phyloP scores from a whole-genome alignment of 2,888 invertebrate genomes.

The Phortica okadai region DNA sequence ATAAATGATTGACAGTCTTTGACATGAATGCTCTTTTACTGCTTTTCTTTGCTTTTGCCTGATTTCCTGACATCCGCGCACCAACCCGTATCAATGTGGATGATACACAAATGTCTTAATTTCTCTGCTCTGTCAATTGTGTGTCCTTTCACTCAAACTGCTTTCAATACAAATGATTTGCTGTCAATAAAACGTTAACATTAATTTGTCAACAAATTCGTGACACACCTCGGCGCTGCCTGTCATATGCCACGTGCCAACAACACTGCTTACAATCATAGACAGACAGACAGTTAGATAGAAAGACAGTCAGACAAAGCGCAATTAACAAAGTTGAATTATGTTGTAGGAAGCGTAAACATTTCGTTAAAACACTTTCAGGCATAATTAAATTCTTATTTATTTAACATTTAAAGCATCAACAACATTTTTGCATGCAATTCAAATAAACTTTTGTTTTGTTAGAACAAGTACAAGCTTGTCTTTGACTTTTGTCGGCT shows the following conservation, averaged over 20 bases:
- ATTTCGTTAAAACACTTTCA: constrained; percentile 40
- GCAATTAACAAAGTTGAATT: no score
- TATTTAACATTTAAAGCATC: constrained; percentile 30
- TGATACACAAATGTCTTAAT: constrained; percentile 32
- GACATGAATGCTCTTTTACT: no score
- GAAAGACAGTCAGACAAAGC: no score
- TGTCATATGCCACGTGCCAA: background rate
- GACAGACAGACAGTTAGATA: no score
- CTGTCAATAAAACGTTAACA: constrained; percentile 40
- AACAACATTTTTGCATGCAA: background rate
- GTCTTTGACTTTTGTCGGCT: constrained; percentile 15
- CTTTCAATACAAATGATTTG: constrained; percentile 40
- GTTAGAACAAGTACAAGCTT: constrained; percentile 19
- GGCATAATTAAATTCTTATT: constrained; percentile 50
- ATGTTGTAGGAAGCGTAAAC: background rate
- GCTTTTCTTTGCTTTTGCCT: no score
- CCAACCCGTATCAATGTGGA: no score
- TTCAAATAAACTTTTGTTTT: background rate
- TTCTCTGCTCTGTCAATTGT: constrained; percentile 26
- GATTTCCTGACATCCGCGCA: no score
- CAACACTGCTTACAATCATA: no score
- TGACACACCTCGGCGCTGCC: background rate
- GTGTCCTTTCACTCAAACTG: constrained; percentile 27
- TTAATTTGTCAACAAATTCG: constrained; percentile 53
- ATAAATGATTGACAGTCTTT: no score